phyloP scores from a whole-genome alignment of 2,113 vertebrate species.

The Sander lucioperca region DNA sequence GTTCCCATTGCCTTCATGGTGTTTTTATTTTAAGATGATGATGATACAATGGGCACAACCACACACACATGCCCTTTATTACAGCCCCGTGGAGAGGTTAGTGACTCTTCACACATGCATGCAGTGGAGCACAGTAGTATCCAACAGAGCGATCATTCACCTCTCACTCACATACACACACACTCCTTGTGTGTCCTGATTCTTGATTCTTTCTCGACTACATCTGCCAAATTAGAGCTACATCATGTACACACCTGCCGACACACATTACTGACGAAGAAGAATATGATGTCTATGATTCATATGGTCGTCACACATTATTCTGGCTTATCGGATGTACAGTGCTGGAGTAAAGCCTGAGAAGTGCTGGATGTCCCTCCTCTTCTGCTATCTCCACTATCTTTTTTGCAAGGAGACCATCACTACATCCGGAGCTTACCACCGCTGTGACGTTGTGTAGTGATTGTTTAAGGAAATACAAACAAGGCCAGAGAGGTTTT shows the following conservation, averaged over 20 bases:
- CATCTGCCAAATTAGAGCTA: slow-evolving; percentile 32
- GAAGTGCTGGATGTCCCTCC: too few relatives aligned
- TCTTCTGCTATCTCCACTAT: too few relatives aligned
- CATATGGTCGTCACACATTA: too few relatives aligned
- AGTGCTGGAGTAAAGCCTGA: too few relatives aligned
- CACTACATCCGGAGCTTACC: too few relatives aligned
- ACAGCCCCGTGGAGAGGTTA: slow-evolving; percentile 39
- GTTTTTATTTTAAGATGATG: not conserved
- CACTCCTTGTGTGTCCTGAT: slow-evolving; percentile 2
- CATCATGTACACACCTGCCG: not conserved
- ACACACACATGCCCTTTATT: not conserved
- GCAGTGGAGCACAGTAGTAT: slow-evolving; percentile 40
- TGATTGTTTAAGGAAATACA: too few relatives aligned
- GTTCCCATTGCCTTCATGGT: not conserved
- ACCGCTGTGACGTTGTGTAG: too few relatives aligned
- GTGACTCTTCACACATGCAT: slow-evolving; percentile 43
- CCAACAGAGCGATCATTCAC: slow-evolving; percentile 36
- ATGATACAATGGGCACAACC: not conserved
- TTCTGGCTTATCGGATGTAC: too few relatives aligned
- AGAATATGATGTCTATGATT: not conserved
- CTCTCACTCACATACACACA: slow-evolving; percentile 10
- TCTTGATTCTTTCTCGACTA: not conserved
- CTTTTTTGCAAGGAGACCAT: too few relatives aligned
- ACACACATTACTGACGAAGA: not conserved
- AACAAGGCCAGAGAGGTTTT: too few relatives aligned